A percentile compares a stretch with the other conserved stretches of the same genome.
These are phyloP conservation scores for Parnassius orleans DNA, from an alignment of 2,888 invertebrate species.

Conservation along the genomic window DNA sequence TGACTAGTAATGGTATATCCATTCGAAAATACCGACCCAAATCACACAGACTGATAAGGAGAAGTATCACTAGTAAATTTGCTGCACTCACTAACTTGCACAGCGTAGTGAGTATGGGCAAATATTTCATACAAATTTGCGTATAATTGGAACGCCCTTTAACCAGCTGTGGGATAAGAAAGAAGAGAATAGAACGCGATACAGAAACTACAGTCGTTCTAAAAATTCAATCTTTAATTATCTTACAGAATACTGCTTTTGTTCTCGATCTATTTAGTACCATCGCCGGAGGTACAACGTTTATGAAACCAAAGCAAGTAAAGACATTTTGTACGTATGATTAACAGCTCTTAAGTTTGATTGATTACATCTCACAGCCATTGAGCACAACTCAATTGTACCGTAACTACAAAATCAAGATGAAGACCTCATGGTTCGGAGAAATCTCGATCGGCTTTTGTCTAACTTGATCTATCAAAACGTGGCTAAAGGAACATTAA, in stretches of 20 bases:
- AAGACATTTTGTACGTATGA: conserved; percentile 28
- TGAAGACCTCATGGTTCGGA: conserved; percentile 59
- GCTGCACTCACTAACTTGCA: no score
- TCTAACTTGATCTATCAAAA: conserved; percentile 70
- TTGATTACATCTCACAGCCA: conserved; percentile 39
- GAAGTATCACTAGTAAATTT: no score
- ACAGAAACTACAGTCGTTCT: no score
- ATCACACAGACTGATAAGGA: no score
- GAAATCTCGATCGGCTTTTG: conserved; percentile 60
- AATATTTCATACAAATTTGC: no score
- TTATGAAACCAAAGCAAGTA: conserved; percentile 22
- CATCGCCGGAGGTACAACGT: conserved; percentile 26
- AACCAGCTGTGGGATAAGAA: no score
- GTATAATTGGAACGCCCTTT: no score
- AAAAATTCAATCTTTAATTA: not conserved
- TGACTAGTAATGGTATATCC: no score
- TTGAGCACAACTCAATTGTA: conserved; percentile 46
- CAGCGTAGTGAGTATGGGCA: no score
- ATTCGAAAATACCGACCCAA: no score
- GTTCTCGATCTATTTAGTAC: conserved; percentile 6
- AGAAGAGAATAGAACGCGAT: no score
- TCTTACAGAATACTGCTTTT: not conserved
- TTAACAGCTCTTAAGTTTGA: conserved; percentile 37
- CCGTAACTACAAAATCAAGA: conserved; percentile 54
- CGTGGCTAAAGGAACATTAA: conserved; percentile 65